Base-by-base conservation (phyloP, 2,113 vertebrate species). In the Scomber japonicus region DNA sequence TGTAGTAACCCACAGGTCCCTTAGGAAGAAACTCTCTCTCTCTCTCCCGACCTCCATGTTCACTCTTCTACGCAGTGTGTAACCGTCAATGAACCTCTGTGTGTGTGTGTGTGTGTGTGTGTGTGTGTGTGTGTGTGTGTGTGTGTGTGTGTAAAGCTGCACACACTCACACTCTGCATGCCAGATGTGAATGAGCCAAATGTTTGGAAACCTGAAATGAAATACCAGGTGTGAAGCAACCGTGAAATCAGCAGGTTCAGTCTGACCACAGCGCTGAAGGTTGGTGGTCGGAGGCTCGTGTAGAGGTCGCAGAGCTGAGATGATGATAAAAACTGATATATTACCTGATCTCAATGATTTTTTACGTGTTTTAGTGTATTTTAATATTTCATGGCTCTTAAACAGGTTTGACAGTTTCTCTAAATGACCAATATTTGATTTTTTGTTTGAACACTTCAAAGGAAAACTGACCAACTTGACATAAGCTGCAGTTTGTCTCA, bases 111-210 rank as follows among this genome's bases (percentile, higher is more conserved):
- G 21, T 21, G 21, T 21, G 21, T 21, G 21, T 21, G 21, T 21
- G 21, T 21, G 21, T 21, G 21, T 82, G 68, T 93, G 62, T 92
- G 88, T 89, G 71, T 70, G n/a, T 82, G 68, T 93, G 62, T 92
- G 88, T 89, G 71, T 70, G 21, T 21, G 21, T 21, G 21, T 21
- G 21, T 21, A 21, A 21, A 21, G 21, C 21, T 21, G 21, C 1
- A 27, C 24, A 27, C 24, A 27, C 13, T 56, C 79, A 21, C 69
- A 12, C 78, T 56, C 83, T 50, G 73, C 4, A 0, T 8, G 64
- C 86, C 88, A 90, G 80, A 87, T 87, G 89, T 88, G 78, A 48
- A 11, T 0, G 7, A 45, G 77, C 77, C 85, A 80, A 72, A 78
- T 71, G 79, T 80, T 71, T 87, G 56, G 50, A 69, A 82, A 68